Base-by-base conservation (phyloP, 2,797 vertebrate species). In the Poeciliopsis gracilis region DNA sequence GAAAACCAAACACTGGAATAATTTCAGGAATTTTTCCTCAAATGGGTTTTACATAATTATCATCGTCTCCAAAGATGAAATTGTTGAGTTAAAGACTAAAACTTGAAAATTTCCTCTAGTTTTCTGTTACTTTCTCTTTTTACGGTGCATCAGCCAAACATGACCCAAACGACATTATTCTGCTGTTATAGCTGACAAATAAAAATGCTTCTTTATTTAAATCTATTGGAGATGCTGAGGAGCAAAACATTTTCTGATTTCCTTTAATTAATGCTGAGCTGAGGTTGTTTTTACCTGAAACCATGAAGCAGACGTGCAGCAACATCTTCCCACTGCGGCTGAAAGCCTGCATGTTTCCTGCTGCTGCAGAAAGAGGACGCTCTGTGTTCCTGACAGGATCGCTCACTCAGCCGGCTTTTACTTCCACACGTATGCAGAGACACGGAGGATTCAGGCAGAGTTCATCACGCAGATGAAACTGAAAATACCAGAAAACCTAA, bases 251-350 rank as follows among this genome's bases (percentile, higher is more conserved):
- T 57, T 28, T 57, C 55, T 28, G 55, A 28, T 57, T 25, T 59
- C 13, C 55, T 59, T 13, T 23, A 23, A 8, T 20, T 25, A 12
- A 20, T 10, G 1, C 33, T 33, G 16, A 36, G 28, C 16, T 41
- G 36, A 43, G 13, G 10, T 43, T 23, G 1, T 33, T 45, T 77
- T 59, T 84, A 94, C 91, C 91, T 91, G 87, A 74, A 38, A 86
- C n/a, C 63, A n/a, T n/a, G 8, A 85, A 66, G 75, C 18, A 57
- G 46, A 89, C 46, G 33, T 83, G 20, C 33, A 79, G 76, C 81
- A 38, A 36, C 0, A 61, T 79, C 81, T 49, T 41, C 53, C 57
- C 49, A 66, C 30, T 66, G 61, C 66, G 82, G 18, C 0, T 77
- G 46, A 51, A n/a, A 43, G 4, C 45, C 25, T 18, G 11, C 67